phyloP scores from a whole-genome alignment of 2,113 vertebrate genomes.

The Hemiprocne comata region DNA sequence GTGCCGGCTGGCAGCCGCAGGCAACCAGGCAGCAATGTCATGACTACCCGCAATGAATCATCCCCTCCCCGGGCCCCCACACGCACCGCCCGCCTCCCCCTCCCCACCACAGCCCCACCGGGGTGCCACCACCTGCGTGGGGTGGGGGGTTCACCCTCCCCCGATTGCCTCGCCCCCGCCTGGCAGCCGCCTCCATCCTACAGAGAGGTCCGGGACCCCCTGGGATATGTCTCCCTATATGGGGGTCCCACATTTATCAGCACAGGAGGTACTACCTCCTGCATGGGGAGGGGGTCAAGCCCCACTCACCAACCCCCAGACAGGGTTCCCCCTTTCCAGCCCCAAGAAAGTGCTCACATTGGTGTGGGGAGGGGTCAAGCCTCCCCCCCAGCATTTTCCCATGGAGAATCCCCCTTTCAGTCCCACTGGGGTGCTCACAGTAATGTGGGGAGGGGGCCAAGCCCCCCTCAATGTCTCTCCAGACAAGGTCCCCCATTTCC shows the following conservation, averaged over 20 bases:
- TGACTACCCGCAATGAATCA: constrained; percentile 62
- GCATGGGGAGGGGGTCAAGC: neutral
- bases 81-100: constrained; percentile 44
- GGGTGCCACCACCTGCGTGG: constrained; percentile 47
- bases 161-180: constrained; percentile 20
- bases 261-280: neutral
- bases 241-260: too few species aligned
- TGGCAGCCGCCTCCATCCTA: neutral
- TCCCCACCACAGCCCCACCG: constrained; percentile 41
- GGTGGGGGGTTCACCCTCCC: constrained; percentile 47
- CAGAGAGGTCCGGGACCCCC: too few species aligned
- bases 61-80: constrained; percentile 50
- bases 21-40: constrained; percentile 62
- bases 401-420: neutral
- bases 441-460: neutral
- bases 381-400: neutral
- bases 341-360: too few species aligned
- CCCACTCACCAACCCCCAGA: too few species aligned
- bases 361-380: neutral
- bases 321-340: too few species aligned
- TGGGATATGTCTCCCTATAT: too few species aligned
- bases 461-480: too few species aligned
- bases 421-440: neutral
- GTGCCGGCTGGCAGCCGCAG: constrained; percentile 45
- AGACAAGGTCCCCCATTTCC: neutral